Conservation (phyloP, 2,113 vertebrate genomes). For the Leptosomus discolor region DNA sequence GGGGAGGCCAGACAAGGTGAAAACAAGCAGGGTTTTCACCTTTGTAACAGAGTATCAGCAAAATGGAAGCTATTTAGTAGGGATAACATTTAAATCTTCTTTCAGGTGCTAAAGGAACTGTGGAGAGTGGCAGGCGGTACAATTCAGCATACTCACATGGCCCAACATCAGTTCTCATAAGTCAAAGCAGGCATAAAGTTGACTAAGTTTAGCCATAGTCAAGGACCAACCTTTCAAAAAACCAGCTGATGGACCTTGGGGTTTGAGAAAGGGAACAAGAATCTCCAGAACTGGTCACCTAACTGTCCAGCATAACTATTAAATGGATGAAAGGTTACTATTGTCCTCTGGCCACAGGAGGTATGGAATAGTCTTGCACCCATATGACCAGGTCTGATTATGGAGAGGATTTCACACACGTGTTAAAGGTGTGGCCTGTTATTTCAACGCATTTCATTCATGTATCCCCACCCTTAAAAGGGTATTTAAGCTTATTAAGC, state of each 20-base stretch:
- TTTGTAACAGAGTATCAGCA: neutral
- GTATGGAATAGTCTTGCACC: neutral
- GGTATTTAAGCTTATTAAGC: neutral
- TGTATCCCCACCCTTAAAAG: neutral
- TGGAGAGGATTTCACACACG: fast-evolving
- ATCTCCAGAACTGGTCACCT: neutral
- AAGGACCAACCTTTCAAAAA: neutral
- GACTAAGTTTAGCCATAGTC: neutral
- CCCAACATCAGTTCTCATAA: neutral
- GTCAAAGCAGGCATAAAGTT: neutral
- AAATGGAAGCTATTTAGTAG: neutral
- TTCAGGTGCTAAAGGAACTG: neutral
- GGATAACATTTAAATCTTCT: neutral
- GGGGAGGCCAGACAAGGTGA: neutral
- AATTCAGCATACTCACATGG: neutral
- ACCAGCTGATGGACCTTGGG: neutral
- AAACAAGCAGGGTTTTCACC: neutral
- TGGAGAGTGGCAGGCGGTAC: neutral
- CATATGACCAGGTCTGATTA: neutral
- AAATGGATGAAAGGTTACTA: neutral
- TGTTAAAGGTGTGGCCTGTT: neutral
- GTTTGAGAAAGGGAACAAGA: neutral
- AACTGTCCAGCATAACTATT: neutral
- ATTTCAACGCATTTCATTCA: neutral
- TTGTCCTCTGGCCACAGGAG: neutral